Evolutionary conservation across 2,888 invertebrate genomes (phyloP), one percentile per base, ranked within the genome.

Genomic region (Nysson spinosus): DNA sequence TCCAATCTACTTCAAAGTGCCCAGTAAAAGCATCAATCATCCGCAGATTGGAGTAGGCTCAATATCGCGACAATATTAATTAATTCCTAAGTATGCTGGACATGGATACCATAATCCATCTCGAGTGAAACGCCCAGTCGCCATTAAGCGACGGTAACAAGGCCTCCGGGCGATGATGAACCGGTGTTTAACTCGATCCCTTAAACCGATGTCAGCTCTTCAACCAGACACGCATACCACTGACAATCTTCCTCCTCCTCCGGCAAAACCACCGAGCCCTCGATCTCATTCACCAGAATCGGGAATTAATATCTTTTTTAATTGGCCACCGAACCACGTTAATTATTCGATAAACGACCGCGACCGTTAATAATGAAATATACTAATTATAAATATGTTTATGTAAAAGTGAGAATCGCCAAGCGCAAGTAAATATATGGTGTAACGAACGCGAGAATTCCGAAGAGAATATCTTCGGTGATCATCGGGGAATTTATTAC

Each of bases 61-160:
- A 43, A 34, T 28, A 28, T 40, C 32, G 55, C 37, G 47, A 52
- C 32, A 44, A 64, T 69, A 52, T 69, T 69, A 69, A 69, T 69
- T 50, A 49, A 51, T 51, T 69, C 61, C 26, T 40, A 49, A 24
- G 44, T 34, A 34, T 40, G 34, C 47, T 26, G 35, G 42, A 61
- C 56, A 43, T 47, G 19, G 16, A 40, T 52, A 52, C 51, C 51
- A 22, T 60, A 58, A 69, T 55, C 54, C 34, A 51, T 65, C 34
- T 37, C 24, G 30, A 43, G 43, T 49, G 47, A 66, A 52, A 63
- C 62, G 62, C 62, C 62, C 35, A 20, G 35, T 12, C 47, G 44
- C 54, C 62, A 39, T 60, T 51, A 40, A 60, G 44, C 49, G 43
- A 46, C 39, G 35, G 47, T 51, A 51, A 52, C 58, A 28, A 49